phyloP scores from a whole-genome alignment of 1,140 invertebrate species.

The Acyrthosiphon pisum region DNA sequence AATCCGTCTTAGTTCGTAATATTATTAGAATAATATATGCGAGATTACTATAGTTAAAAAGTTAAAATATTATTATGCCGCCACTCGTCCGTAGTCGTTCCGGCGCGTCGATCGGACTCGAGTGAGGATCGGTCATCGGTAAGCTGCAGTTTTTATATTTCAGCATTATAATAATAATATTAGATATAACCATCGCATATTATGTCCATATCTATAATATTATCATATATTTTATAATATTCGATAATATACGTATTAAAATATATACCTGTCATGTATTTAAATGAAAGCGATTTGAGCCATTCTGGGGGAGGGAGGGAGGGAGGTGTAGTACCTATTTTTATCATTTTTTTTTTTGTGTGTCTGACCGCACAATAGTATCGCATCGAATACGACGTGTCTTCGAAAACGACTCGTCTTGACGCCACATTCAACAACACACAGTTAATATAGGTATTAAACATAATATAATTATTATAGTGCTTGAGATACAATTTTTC shows the following conservation, averaged over 20 bases:
- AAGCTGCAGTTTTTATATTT: neutral
- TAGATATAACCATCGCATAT: neutral
- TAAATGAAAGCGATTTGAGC: neutral
- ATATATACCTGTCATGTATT: neutral
- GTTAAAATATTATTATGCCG: neutral
- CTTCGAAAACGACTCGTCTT: neutral
- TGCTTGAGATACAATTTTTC: neutral
- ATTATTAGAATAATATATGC: neutral
- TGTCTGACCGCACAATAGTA: neutral
- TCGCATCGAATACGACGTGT: neutral
- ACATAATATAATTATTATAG: too few relatives aligned
- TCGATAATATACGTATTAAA: too few relatives aligned
- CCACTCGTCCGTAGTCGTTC: neutral
- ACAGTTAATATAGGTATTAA: neutral
- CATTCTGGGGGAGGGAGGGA: neutral
- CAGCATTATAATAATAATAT: neutral
- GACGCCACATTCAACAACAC: neutral
- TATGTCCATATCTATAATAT: neutral
- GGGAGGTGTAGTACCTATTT: too few relatives aligned
- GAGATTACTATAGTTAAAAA: neutral
- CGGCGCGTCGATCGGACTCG: neutral
- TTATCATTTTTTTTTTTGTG: too few relatives aligned
- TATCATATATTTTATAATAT: neutral
- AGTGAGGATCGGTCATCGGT: neutral
- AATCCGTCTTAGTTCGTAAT: slow-evolving; percentile 15